phyloP scores from a whole-genome alignment of 1,140 invertebrate genomes.

The Lepidotrigona ventralis region DNA sequence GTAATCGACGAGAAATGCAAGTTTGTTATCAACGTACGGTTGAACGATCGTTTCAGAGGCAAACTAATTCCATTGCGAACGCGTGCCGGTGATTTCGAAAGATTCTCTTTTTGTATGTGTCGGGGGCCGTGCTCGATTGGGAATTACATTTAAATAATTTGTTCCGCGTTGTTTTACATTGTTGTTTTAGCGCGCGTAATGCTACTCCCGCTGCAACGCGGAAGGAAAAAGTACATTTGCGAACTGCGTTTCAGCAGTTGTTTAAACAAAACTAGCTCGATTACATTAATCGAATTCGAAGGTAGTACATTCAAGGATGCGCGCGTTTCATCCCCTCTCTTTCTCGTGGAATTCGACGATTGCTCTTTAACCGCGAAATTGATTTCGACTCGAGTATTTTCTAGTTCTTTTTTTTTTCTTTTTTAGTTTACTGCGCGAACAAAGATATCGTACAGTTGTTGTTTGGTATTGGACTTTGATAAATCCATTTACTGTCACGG shows the following conservation, averaged over 20 bases:
- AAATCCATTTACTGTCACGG: background rate
- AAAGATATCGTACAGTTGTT: background rate
- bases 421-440: background rate
- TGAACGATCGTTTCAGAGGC: background rate
- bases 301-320: background rate
- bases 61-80: background rate
- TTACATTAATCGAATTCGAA: conserved; percentile 1
- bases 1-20: background rate
- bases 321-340: background rate
- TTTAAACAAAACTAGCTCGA: background rate
- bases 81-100: background rate
- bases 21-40: background rate
- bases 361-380: background rate
- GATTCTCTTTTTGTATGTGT: background rate
- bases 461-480: background rate
- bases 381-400: background rate
- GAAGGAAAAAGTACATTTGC: background rate
- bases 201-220: no score
- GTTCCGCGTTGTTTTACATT: background rate
- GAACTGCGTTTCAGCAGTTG: background rate
- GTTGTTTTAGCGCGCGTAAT: background rate
- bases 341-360: background rate
- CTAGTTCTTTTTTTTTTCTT: background rate
- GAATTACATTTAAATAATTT: conserved; percentile 12
- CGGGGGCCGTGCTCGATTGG: background rate